Evolutionary conservation across 2,113 vertebrate genomes (phyloP).

Genomic region (Myotis davidii): DNA sequence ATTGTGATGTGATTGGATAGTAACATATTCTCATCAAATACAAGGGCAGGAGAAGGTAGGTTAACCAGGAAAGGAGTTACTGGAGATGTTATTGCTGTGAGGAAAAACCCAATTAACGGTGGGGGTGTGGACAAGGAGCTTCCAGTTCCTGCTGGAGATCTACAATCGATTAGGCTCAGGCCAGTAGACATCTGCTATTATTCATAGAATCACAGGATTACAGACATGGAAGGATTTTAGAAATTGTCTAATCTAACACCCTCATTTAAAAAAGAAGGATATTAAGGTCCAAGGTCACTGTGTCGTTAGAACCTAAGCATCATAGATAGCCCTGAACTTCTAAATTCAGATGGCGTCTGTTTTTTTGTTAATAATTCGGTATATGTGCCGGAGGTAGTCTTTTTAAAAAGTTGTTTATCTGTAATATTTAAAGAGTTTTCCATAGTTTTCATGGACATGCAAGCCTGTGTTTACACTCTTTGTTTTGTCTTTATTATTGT

Average conservation of each 20-base stretch:
- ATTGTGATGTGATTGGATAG: constrained; percentile 10
- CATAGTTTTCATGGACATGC: not conserved
- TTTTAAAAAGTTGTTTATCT: not conserved
- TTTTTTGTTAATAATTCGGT: not conserved
- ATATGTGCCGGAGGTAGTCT: not conserved
- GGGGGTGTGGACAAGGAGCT: not conserved
- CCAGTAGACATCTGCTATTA: not conserved
- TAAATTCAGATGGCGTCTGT: not conserved
- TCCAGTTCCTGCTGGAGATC: not conserved
- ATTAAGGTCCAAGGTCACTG: not conserved
- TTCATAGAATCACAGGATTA: not conserved
- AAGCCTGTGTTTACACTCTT: not conserved
- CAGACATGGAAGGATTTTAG: not conserved
- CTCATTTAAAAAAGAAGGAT: not conserved
- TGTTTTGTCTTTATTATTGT: not conserved
- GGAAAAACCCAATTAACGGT: not conserved
- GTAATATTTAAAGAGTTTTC: not conserved
- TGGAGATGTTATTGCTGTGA: not conserved
- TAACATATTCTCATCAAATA: not conserved
- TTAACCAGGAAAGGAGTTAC: constrained; percentile 5
- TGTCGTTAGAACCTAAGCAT: not conserved
- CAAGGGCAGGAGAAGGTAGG: not conserved
- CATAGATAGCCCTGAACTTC: not conserved
- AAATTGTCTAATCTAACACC: not conserved
- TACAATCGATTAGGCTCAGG: not conserved